Evolutionary conservation across 2,797 vertebrate species (phyloP).

Genomic region (Hephaestus fuliginosus): DNA sequence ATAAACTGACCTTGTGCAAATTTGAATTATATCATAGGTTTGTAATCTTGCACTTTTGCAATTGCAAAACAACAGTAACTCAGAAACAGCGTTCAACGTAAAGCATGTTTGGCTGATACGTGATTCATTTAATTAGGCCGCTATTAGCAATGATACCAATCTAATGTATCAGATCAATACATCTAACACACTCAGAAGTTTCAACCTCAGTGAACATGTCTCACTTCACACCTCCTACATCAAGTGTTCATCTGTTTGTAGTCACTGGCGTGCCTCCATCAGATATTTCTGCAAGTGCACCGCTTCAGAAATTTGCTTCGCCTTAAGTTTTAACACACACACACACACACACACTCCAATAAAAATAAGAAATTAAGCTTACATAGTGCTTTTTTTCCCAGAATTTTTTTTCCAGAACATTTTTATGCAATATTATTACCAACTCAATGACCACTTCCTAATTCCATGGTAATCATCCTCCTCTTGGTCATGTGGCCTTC

Average conservation of each 20-base stretch:
- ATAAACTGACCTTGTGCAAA: not conserved
- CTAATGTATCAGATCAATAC: fast-evolving
- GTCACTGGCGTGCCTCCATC: not conserved
- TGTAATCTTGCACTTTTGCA: not conserved
- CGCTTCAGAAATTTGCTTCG: not conserved
- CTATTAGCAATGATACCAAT: not conserved
- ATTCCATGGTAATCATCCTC: constrained; percentile 4
- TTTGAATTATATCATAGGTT: not conserved
- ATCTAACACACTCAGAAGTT: no score
- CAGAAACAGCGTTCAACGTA: not conserved
- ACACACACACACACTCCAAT: no score
- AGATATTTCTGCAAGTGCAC: not conserved
- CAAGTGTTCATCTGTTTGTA: not conserved
- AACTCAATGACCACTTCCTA: constrained; percentile 4
- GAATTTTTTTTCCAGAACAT: not conserved
- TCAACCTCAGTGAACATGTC: not conserved
- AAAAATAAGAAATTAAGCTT: not conserved
- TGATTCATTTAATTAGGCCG: not conserved
- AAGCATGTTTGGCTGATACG: not conserved
- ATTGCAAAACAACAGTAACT: not conserved
- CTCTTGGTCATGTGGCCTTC: constrained; percentile 6
- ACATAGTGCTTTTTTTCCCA: not conserved
- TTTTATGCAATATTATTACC: not conserved
- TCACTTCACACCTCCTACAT: not conserved
- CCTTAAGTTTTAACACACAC: not conserved